phyloP scores from a whole-genome alignment of 2,113 vertebrate species.

The Phylloscopus trochilus region DNA sequence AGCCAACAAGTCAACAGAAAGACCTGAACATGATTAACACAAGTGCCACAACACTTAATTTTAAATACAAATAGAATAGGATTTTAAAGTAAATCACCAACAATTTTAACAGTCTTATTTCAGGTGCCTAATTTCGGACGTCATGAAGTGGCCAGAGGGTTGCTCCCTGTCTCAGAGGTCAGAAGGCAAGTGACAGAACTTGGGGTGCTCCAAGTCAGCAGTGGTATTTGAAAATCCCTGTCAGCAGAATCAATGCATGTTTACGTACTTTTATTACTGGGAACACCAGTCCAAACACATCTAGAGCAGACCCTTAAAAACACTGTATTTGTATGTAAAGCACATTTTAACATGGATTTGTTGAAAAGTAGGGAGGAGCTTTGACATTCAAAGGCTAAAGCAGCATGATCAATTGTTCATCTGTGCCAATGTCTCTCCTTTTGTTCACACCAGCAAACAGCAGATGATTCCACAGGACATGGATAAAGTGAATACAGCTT shows the following conservation, averaged over 20 bases:
- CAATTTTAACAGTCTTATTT: neutral
- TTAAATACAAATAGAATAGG: neutral
- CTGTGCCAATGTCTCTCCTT: neutral
- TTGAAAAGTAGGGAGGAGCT: neutral
- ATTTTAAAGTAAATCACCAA: neutral
- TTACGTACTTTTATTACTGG: neutral
- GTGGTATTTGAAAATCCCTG: neutral
- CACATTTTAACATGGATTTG: neutral
- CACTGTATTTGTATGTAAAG: neutral
- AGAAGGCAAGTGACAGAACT: neutral
- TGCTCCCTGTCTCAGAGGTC: neutral
- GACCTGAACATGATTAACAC: neutral
- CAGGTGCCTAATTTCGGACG: neutral
- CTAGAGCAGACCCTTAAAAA: neutral
- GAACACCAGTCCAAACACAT: neutral
- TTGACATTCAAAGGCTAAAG: neutral
- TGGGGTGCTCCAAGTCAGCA: neutral
- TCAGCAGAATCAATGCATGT: neutral
- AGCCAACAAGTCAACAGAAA: neutral
- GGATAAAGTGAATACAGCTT: neutral
- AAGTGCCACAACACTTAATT: accelerated
- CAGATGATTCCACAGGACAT: neutral
- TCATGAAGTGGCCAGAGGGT: neutral
- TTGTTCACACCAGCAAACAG: neutral
- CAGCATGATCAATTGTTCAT: neutral